Base-by-base conservation (phyloP, 2,113 vertebrate species). In the Podilymbus podiceps region DNA sequence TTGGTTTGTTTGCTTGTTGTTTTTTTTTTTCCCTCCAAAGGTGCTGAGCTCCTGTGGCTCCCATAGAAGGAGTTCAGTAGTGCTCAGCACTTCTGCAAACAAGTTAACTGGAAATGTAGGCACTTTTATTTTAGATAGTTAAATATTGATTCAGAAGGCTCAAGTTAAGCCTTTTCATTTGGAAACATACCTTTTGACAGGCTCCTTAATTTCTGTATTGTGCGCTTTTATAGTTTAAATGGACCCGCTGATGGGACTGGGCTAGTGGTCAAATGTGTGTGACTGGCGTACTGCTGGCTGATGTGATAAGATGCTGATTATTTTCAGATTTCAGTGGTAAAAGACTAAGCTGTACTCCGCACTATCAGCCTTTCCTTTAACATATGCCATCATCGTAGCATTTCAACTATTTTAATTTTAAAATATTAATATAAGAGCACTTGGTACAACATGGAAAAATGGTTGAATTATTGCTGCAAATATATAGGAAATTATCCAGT, bases 111-210 rank as follows among this genome's bases (percentile, higher is more conserved):
- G 75, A 91, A 96, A 88, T 22, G 15, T n/a, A 73, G 82, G 20
- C 6, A 5, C 67, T 88, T 94, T 88, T 88, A 73, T 83, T 94
- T 96, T 88, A 80, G 60, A 31, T 56, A 75, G 87, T 91, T 92
- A 89, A 94, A 95, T 93, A 96, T 94, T 92, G 82, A 91, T 93
- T 90, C 72, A 90, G 90, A 86, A 91, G 33, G 20, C 47, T 88
- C 47, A 21, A 9, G 9, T 78, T 87, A 95, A 85, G 72, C 30
- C n/a, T 66, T 69, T 76, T 89, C 28, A 53, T 90, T 95, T 83
- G 59, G 56, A 90, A 93, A 63, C 6, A 40, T 84, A 86, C 21
- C 20, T 94, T 95, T 88, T 86, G 50, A 74, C 6, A 22, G 62
- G 38, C 6, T 91, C 12, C 69, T 74, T 95, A 69, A 74, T 82